Conservation (phyloP, 1,140 invertebrate species). For the Campoletis sonorensis region DNA sequence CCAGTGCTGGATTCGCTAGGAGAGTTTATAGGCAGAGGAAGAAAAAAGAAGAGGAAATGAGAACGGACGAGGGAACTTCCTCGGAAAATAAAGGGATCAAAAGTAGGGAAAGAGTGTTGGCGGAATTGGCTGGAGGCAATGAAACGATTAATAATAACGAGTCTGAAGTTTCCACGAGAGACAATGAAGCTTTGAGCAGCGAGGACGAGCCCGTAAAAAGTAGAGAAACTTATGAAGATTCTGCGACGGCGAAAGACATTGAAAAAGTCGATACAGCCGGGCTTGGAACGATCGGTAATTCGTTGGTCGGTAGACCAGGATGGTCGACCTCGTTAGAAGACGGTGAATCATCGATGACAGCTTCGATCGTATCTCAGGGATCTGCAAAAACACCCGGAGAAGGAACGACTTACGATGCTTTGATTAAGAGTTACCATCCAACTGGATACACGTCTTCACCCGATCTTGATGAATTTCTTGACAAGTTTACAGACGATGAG, state of each 20-base stretch:
- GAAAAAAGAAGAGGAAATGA: constrained; percentile 52
- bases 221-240: too few relatives aligned
- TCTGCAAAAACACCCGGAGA: constrained; percentile 67
- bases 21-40: constrained; percentile 30
- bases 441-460: constrained; percentile 77
- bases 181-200: constrained; percentile 32
- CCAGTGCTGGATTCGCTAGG: neutral
- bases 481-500: constrained; percentile 69
- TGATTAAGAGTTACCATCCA: constrained; percentile 78
- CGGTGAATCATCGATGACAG: constrained; percentile 72
- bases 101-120: constrained; percentile 49
- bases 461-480: constrained; percentile 80
- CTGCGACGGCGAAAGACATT: constrained; percentile 16
- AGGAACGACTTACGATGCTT: constrained; percentile 75
- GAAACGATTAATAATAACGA: neutral
- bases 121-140: too few relatives aligned
- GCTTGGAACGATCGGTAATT: constrained; percentile 78
- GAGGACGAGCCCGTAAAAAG: neutral
- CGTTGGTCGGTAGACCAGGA: constrained; percentile 79
- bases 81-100: neutral
- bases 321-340: constrained; percentile 83
- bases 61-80: neutral
- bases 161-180: neutral
- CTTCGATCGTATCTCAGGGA: constrained; percentile 61
- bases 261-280: neutral